Percentiles rank a stretch among this genome's conserved stretches.
These are phyloP conservation scores for Belonocnema kinseyi DNA, from an alignment of 1,140 invertebrate species.

Conservation along the genomic window DNA sequence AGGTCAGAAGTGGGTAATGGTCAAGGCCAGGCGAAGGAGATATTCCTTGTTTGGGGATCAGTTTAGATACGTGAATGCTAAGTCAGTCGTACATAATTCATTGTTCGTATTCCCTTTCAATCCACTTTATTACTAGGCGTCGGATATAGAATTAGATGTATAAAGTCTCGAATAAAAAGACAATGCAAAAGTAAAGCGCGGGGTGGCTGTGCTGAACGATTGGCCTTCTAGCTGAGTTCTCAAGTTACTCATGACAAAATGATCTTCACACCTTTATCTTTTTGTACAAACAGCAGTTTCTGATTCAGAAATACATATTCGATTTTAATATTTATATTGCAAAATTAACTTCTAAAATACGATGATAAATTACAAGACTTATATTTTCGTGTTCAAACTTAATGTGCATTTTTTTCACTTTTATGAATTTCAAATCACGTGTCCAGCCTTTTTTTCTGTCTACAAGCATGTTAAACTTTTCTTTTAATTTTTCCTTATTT, in stretches of 20 bases:
- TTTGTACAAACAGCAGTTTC: not conserved
- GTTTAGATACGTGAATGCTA: constrained; percentile 4
- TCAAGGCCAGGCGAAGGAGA: not conserved
- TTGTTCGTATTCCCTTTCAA: not conserved
- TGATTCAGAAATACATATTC: not conserved
- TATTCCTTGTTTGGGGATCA: constrained; percentile 18
- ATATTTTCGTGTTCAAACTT: too few species aligned
- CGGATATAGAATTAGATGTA: constrained; percentile 12
- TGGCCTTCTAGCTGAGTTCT: not conserved
- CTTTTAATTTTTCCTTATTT: too few species aligned
- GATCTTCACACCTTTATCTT: not conserved
- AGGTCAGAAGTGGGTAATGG: not conserved
- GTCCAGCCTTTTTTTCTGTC: too few species aligned
- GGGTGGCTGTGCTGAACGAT: not conserved
- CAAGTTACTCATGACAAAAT: constrained; percentile 4
- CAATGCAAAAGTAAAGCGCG: not conserved
- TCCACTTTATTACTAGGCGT: not conserved
- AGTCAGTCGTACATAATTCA: constrained; percentile 22
- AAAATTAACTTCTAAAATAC: not conserved
- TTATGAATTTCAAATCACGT: too few species aligned
- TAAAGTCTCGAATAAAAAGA: constrained; percentile 17
- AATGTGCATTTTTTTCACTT: too few species aligned
- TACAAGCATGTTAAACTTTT: too few species aligned
- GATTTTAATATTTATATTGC: not conserved
- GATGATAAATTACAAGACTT: too few species aligned